Conservation (phyloP, 2,888 invertebrate species). For the Drosophila maculinotata region DNA sequence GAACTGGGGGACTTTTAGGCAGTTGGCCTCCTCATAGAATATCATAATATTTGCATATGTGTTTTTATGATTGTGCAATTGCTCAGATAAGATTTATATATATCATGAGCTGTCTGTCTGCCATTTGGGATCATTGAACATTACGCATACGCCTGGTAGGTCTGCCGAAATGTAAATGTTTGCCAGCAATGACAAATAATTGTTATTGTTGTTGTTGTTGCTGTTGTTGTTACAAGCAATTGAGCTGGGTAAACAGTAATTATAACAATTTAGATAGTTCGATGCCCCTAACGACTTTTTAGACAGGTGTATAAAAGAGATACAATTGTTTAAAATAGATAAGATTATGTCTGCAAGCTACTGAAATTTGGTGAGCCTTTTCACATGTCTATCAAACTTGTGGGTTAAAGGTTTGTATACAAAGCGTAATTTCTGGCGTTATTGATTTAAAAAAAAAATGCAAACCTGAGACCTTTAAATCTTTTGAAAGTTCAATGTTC, state of each 20-base stretch:
- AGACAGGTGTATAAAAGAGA: slow-evolving; percentile 4
- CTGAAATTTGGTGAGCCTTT: too few species aligned
- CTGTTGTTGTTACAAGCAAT: slow-evolving; percentile 12
- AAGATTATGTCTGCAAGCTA: slow-evolving; percentile 20
- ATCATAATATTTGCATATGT: slow-evolving; percentile 43
- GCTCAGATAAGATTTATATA: slow-evolving; percentile 38
- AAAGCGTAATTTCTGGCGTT: too few species aligned
- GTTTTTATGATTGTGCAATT: slow-evolving; percentile 29
- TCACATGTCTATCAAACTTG: too few species aligned
- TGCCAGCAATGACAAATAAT: slow-evolving; percentile 27
- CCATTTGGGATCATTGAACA: slow-evolving; percentile 29
- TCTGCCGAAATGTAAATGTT: slow-evolving; percentile 35
- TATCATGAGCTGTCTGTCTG: neutral
- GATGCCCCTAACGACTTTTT: slow-evolving; percentile 7
- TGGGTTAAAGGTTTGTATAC: too few species aligned
- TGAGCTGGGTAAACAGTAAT: slow-evolving; percentile 23
- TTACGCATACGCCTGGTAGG: slow-evolving; percentile 59
- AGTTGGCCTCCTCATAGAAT: slow-evolving; percentile 4
- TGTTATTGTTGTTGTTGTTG: slow-evolving; percentile 7
- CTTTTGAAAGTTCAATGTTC: neutral
- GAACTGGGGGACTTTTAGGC: neutral
- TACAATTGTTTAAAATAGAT: slow-evolving; percentile 14
- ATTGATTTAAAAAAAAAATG: too few species aligned
- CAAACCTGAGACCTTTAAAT: neutral
- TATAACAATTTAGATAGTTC: slow-evolving; percentile 33